A percentile compares a stretch with the other conserved stretches of the same genome.
These are phyloP conservation scores for Mesitornis unicolor DNA, from an alignment of 2,113 vertebrate genomes.

Conservation along the genomic window DNA sequence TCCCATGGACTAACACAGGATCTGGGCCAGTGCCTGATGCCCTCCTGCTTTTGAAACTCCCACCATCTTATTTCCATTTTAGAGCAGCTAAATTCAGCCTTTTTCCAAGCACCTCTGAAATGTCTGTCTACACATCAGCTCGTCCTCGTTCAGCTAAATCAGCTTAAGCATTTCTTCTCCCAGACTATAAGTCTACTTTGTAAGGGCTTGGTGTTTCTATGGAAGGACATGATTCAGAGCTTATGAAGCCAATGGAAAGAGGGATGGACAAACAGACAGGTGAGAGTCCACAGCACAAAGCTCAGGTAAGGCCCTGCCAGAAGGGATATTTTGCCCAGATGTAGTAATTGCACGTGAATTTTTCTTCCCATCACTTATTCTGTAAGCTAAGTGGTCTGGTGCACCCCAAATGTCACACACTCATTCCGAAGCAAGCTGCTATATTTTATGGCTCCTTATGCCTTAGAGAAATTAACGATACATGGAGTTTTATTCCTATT, in stretches of 20 bases:
- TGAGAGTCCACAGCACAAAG: background rate
- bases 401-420: background rate
- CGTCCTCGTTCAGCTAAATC: background rate
- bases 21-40: background rate
- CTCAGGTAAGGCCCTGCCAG: background rate
- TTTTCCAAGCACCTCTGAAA: background rate
- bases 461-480: background rate
- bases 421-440: background rate
- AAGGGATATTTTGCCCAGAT: background rate
- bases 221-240: background rate
- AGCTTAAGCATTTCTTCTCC: background rate
- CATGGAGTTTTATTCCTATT: background rate
- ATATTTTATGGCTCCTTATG: background rate
- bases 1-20: background rate
- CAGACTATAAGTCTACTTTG: rapidly evolving
- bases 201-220: background rate
- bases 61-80: background rate
- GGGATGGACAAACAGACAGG: background rate
- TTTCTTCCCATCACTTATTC: background rate
- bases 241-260: background rate
- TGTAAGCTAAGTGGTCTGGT: background rate
- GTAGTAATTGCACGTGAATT: background rate
- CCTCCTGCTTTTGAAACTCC: background rate
- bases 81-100: background rate
- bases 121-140: background rate